Evolutionary conservation across 2,797 vertebrate genomes (phyloP).

Genomic region (Crocidura indochinensis): DNA sequence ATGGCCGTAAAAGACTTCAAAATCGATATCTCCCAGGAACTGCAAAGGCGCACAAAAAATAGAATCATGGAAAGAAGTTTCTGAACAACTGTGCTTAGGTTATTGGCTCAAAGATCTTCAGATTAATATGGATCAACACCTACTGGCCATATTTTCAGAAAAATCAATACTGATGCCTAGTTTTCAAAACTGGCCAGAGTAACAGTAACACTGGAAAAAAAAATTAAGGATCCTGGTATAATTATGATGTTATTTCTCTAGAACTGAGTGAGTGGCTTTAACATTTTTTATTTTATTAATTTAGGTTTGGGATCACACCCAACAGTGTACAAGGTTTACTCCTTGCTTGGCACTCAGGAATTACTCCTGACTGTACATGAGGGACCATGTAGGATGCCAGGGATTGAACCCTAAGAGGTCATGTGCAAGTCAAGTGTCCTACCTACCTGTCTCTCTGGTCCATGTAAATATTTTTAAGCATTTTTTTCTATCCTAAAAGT

Average conservation of each 20-base stretch:
- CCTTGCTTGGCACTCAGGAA: too few relatives aligned
- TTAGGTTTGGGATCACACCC: too few relatives aligned
- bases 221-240: not conserved
- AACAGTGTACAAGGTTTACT: too few relatives aligned
- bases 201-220: not conserved
- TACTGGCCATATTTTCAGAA: slow-evolving; percentile 28
- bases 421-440: too few relatives aligned
- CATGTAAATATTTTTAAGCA: too few relatives aligned
- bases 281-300: not conserved
- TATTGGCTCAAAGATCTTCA: slow-evolving; percentile 44
- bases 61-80: slow-evolving; percentile 46
- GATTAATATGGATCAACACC: not conserved
- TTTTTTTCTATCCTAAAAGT: not conserved
- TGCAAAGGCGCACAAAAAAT: not conserved
- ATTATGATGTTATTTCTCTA: slow-evolving; percentile 21
- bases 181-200: not conserved
- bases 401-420: too few relatives aligned
- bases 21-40: not conserved
- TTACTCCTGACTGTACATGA: too few relatives aligned
- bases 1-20: not conserved
- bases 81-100: not conserved
- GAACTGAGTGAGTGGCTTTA: not conserved
- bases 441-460: too few relatives aligned
- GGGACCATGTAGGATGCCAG: too few relatives aligned
- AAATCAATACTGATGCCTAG: not conserved